Evolutionary conservation across 1,140 invertebrate genomes (phyloP), one percentile per base, ranked within the genome.

Genomic region (Cyphomyrmex costatus): DNA sequence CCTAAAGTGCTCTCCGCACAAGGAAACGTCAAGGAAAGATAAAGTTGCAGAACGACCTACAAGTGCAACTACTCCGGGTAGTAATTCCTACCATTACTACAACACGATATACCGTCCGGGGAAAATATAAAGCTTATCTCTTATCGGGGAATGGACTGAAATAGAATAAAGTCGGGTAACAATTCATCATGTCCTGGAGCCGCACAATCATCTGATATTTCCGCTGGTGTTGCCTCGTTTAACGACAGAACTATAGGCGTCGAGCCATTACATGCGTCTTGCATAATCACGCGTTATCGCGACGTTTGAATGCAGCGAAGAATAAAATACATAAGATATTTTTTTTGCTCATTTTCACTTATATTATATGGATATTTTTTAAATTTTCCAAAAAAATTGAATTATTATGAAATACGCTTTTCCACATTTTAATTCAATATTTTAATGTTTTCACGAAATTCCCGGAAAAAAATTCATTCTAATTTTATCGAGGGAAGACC

Each of bases 1-100:
- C 60, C 36, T n/a, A 73, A 82, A 73, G 66, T 73, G 66, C 27
- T 46, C 27, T 46, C 27, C 21, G 51, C 46, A 61, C 30, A 61
- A 80, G 78, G 27, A 56, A 70, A 80, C 65, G 56, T 56, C 78
- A 71, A 24, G 65, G 10, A 27, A 71, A 56, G 66, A 82, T 82
- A 82, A 82, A 82, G 49, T 71, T 82, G 66, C 65, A 27, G 53
- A 71, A 82, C 36, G 66, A 73, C 66, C 51, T 71, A 71, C 66
- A 73, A 71, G 56, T 46, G 66, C 79, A 60, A 36, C 51, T 58
- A 82, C 51, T 82, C 56, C 33, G 33, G 33, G 24, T 61, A 66
- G 78, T 82, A 82, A 82, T 82, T 82, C 58, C 46, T 60, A 46
- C 51, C 36, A 46, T 73, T 82, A 58, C 61, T 46, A 73, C 46